A percentile compares a stretch with the other conserved stretches of the same genome.
Conservation (phyloP, 2,888 invertebrate genomes). For the Rhamphomyia laevipes region DNA sequence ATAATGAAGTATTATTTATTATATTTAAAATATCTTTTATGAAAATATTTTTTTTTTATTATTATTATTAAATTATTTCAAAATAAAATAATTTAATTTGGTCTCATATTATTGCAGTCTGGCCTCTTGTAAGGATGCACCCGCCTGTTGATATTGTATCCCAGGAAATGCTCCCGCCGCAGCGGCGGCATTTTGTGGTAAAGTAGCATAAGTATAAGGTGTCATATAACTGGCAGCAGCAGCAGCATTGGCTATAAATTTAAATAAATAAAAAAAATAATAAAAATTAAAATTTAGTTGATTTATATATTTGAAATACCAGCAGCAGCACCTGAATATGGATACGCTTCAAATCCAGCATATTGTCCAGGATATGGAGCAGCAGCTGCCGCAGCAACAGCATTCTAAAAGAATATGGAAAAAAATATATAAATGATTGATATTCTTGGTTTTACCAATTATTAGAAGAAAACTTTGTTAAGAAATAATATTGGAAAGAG, state of each 20-base stretch:
- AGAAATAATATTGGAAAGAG: too few species aligned
- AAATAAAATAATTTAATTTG: constrained; percentile 8
- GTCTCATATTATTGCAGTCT: constrained; percentile 19
- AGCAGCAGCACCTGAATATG: constrained; percentile 17
- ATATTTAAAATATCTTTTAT: neutral
- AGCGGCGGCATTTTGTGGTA: constrained; percentile 17
- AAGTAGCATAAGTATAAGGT: constrained; percentile 19
- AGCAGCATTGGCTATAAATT: constrained; percentile 7
- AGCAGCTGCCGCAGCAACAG: constrained; percentile 19
- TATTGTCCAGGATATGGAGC: constrained; percentile 20
- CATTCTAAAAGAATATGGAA: constrained; percentile 12
- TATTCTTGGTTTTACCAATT: neutral
- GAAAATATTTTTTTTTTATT: neutral
- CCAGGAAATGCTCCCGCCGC: constrained; percentile 16
- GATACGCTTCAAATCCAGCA: constrained; percentile 20
- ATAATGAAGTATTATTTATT: neutral
- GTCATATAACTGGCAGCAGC: constrained; percentile 19
- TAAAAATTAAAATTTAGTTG: neutral
- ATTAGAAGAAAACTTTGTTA: too few species aligned
- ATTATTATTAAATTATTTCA: constrained; percentile 1
- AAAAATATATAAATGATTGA: too few species aligned
- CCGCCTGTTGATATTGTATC: constrained; percentile 18
- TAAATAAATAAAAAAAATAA: neutral
- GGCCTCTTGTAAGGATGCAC: constrained; percentile 21
- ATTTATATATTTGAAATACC: constrained; percentile 2